Base-by-base conservation (phyloP, 2,888 invertebrate species). In the Nematopogon swammerdamellus region DNA sequence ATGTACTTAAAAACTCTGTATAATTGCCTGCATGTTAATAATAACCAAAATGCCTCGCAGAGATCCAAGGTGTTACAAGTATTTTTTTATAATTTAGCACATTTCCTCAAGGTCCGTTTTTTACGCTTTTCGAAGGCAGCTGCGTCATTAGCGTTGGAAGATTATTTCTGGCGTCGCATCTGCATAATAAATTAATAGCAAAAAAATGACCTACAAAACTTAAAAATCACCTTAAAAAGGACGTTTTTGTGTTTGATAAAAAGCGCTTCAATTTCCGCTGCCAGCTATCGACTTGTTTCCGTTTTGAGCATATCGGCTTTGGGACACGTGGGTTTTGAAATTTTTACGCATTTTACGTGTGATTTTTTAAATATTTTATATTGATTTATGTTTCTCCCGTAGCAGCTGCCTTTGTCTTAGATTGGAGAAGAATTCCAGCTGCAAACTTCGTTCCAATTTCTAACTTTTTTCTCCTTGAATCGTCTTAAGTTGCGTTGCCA, bases 161-260 rank as follows among this genome's bases (percentile, higher is more conserved):
- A 57, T 55, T 66, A 65, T 68, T 71, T 72, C 70, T 64, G 67
- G 68, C 65, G 64, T 58, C 63, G 63, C 77, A 79, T 79, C 76
- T 79, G 76, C 77, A 79, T 79, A 76, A 66, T 67, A 68, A 68
- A 72, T 68, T 70, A 64, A 69, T 72, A 70, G 70, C 71, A 77
- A 79, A 79, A 52, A 79, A 79, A 59, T 76, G 75, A 79, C 79
- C 79, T 74, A 75, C 66, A 69, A 71, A 71, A 64, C 57, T n/a
- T 68, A 65, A 65, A 70, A 68, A 63, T 60, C 60, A 59, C 58
- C 59, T 61, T 57, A 49, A 52, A 52, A 51, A 51, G 50, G 51
- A 52, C 50, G 56, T 3, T 14, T 36, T 36, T 36, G 8, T 36
- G n/a, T n/a, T 14, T 14, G 36, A 14, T 36, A 36, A 36, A 36